Evolutionary conservation across 2,797 vertebrate genomes (phyloP).

Genomic region (Chloroceryle inda): DNA sequence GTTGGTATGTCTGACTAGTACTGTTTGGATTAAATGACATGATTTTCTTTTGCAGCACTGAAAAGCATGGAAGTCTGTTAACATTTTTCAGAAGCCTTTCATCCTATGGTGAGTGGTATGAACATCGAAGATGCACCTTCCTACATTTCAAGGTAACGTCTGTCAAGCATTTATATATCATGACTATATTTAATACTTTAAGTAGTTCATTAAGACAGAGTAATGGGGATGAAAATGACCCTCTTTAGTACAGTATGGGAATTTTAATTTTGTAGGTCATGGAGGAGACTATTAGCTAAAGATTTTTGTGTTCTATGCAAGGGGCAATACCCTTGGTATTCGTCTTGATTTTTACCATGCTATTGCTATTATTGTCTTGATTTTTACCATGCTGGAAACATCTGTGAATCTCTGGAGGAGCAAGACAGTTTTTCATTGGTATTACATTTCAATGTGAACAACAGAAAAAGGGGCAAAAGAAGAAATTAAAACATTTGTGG

Average conservation of each 20-base stretch:
- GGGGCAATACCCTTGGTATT: background rate
- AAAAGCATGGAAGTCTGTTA: conserved; percentile 84
- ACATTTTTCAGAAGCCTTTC: conserved; percentile 89
- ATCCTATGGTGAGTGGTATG: conserved; percentile 84
- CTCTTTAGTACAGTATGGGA: background rate
- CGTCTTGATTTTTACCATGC: background rate
- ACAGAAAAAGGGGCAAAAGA: background rate
- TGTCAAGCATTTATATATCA: background rate
- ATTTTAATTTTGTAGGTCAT: background rate
- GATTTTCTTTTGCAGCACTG: conserved; percentile 79
- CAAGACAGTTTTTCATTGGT: background rate
- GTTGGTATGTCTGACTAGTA: background rate
- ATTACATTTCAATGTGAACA: background rate
- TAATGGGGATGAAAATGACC: background rate
- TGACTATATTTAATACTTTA: background rate
- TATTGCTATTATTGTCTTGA: background rate
- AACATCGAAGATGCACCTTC: conserved; percentile 85
- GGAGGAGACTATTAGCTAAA: background rate
- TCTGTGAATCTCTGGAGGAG: background rate
- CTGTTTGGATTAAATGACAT: background rate
- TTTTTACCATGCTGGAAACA: background rate
- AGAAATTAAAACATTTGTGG: background rate
- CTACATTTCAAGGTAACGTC: conserved; percentile 89
- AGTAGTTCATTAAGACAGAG: background rate
- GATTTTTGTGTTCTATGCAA: background rate